Evolutionary conservation across 23 tunicate genomes (phyloP).

Genomic region (Styela plicata): DNA sequence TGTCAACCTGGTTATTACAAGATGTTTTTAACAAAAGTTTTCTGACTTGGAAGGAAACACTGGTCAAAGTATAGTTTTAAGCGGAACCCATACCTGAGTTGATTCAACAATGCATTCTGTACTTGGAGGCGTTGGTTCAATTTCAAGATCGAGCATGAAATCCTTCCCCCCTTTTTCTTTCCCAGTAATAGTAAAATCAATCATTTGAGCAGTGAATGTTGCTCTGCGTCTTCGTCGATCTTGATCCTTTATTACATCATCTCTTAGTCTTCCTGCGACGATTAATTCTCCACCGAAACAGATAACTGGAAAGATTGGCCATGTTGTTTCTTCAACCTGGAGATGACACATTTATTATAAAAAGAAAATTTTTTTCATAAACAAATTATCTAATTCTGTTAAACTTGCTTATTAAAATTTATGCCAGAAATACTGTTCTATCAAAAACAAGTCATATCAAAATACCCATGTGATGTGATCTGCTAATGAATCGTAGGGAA

Average conservation of each 20-base stretch:
- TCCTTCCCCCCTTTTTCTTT: slow-evolving; percentile 5
- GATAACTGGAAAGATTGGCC: neutral
- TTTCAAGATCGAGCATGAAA: neutral
- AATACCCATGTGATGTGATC: no score
- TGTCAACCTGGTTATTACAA: no score
- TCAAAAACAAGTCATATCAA: no score
- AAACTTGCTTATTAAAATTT: no score
- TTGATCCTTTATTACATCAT: neutral
- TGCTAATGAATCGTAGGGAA: no score
- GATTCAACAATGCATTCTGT: neutral
- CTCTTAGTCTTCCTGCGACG: neutral
- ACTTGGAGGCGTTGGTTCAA: slow-evolving; percentile 2
- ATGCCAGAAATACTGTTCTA: no score
- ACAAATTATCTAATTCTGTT: no score
- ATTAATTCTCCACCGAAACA: neutral
- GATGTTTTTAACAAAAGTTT: no score
- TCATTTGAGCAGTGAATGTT: neutral
- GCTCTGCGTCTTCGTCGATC: neutral
- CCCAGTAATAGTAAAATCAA: neutral
- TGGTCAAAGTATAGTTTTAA: no score
- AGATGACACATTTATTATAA: neutral
- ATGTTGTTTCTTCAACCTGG: neutral
- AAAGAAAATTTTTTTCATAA: no score
- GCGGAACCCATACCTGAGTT: neutral
- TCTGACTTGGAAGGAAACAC: no score